Conservation (phyloP, 92 coral and sea anemone genomes). For the Meandrina meandrites region DNA sequence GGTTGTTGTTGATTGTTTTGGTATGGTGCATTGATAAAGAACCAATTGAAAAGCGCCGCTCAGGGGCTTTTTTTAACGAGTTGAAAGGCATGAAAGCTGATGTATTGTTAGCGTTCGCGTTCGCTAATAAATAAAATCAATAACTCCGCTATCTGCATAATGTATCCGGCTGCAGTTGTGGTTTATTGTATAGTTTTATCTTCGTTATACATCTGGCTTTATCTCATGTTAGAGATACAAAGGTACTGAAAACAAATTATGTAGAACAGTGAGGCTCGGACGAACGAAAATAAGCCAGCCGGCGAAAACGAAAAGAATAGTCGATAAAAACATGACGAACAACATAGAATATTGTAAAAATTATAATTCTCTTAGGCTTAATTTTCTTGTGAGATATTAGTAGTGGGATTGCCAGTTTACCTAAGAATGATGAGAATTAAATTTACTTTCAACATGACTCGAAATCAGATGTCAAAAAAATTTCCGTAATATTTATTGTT, state of each 20-base stretch:
- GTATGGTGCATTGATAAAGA: slow-evolving; percentile 21
- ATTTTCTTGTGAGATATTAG: not conserved
- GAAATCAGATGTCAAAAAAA: not conserved
- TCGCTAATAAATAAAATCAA: not conserved
- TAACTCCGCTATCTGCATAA: slow-evolving; percentile 6
- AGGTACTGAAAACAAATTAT: not conserved
- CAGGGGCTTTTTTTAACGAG: not conserved
- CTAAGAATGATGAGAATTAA: not conserved
- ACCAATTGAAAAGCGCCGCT: slow-evolving; percentile 20
- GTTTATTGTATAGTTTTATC: not conserved
- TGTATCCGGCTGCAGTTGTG: not conserved
- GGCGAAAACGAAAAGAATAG: not conserved
- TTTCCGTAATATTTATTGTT: not conserved
- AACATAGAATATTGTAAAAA: not conserved
- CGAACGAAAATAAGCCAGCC: not conserved
- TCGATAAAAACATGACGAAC: not conserved
- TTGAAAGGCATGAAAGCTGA: too few species aligned
- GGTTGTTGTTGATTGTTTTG: slow-evolving; percentile 36
- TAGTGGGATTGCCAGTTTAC: not conserved
- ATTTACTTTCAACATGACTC: not conserved
- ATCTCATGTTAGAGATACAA: not conserved
- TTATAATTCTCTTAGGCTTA: not conserved
- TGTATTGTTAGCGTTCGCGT: slow-evolving; percentile 4
- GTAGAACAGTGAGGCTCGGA: not conserved
- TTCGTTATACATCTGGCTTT: not conserved